A percentile compares a stretch with the other conserved stretches of the same genome.
Evolutionary conservation across 2,888 invertebrate genomes (phyloP).

Genomic region (Trypoxylon attenuatum): DNA sequence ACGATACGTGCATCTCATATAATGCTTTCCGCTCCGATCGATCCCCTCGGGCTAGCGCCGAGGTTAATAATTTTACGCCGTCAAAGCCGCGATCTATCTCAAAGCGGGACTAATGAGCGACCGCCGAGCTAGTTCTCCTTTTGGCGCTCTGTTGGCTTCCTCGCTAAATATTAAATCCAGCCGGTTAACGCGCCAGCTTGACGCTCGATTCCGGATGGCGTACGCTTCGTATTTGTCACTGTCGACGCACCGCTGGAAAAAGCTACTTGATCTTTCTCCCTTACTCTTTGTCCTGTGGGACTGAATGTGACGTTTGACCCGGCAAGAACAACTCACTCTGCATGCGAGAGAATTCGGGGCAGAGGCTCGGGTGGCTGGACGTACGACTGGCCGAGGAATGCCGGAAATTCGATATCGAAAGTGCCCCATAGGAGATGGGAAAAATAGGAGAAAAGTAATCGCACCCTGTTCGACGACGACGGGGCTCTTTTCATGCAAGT

Average conservation of each 20-base stretch:
- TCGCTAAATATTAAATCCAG: not conserved
- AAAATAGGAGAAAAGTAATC: constrained; percentile 2
- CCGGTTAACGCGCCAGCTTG: too few relatives aligned
- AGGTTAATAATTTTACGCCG: not conserved
- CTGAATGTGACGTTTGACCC: too few relatives aligned
- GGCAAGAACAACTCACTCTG: too few relatives aligned
- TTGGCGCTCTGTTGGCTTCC: not conserved
- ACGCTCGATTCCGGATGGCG: too few relatives aligned
- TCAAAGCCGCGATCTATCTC: not conserved
- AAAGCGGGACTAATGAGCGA: not conserved
- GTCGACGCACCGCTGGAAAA: too few relatives aligned
- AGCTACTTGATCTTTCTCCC: too few relatives aligned
- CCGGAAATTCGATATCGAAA: constrained; percentile 14
- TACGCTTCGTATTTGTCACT: too few relatives aligned
- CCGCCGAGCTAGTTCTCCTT: not conserved
- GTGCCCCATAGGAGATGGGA: constrained; percentile 1
- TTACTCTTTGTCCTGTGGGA: too few relatives aligned
- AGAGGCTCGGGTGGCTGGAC: too few relatives aligned
- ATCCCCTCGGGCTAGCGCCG: not conserved
- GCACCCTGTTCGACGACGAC: not conserved
- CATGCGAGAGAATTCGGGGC: too few relatives aligned
- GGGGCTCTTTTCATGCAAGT: not conserved
- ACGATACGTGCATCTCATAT: not conserved
- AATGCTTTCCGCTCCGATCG: not conserved
- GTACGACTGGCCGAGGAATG: constrained; percentile 11